Base-by-base conservation (phyloP, 2,797 vertebrate genomes). In the Propithecus deckenii region DNA sequence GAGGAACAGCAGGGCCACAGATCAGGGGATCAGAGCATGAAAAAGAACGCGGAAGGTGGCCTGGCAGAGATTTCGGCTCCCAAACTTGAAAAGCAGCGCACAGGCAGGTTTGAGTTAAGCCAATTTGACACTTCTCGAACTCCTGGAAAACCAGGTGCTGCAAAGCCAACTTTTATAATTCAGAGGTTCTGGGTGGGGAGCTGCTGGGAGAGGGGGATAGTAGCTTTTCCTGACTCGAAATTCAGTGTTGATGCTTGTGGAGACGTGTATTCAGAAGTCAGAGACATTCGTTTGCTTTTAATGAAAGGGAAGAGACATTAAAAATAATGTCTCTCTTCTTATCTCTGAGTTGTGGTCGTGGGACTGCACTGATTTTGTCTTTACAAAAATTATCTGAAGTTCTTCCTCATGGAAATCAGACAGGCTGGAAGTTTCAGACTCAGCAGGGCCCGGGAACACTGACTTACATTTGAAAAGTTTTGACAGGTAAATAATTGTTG, bases 401-500 rank as follows among this genome's bases (percentile, higher is more conserved):
- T 63, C 92, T 97, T 97, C 95, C 96, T 98, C 92, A 96, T 76
- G 93, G 97, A 98, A 98, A 98, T 98, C 97, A 98, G 98, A 98
- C 87, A 97, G 97, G 97, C 97, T 98, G 97, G 97, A 78, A 95
- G 95, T 97, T 94, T 98, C 46, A 57, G 96, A 98, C 98, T 98
- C 98, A 83, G 89, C 95, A 96, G 98, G 98, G 97, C 97, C 94
- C 96, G 97, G 96, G 92, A 98, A 96, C 95, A 97, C 94, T 78
- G 97, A 97, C 97, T 98, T 98, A 97, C 55, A 97, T 97, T 95
- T 97, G 96, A 98, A 98, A 98, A 97, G 86, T 97, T 98, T 96
- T 98, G 98, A 98, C 98, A 98, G 98, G 98, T 95, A 98, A 98
- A 98, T 98, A 98, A 98, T 97, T 98, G 86, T 97, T 96, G 97